Conservation (phyloP, 1,140 invertebrate genomes). For the Telenomus remus region DNA sequence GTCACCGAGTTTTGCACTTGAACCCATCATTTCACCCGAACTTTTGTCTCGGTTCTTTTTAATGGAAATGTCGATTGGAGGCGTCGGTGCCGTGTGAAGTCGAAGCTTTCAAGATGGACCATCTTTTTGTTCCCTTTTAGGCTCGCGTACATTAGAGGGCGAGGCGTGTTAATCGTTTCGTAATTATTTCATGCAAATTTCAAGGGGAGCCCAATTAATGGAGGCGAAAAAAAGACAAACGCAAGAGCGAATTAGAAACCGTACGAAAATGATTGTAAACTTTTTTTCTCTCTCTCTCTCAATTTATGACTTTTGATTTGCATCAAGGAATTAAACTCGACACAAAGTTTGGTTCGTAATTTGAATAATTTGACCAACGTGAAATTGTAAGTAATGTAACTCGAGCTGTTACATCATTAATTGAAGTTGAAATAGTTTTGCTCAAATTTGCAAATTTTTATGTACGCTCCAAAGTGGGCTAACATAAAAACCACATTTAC, state of each 20-base stretch:
- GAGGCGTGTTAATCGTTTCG: constrained; percentile 11
- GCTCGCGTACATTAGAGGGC: constrained; percentile 24
- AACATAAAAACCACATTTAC: too few relatives aligned
- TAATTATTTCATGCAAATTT: constrained; percentile 46
- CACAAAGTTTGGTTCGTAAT: not conserved
- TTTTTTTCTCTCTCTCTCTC: too few relatives aligned
- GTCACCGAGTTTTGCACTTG: constrained; percentile 56
- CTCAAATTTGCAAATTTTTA: too few relatives aligned
- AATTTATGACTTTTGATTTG: not conserved
- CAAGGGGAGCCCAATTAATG: constrained; percentile 17
- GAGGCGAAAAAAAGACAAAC: constrained; percentile 5
- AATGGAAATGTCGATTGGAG: constrained; percentile 50
- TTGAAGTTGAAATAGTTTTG: too few relatives aligned
- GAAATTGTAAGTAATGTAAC: not conserved
- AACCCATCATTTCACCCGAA: constrained; percentile 31
- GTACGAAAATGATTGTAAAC: too few relatives aligned
- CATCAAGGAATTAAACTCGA: not conserved
- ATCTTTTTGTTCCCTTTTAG: constrained; percentile 21
- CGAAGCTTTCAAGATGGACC: constrained; percentile 22
- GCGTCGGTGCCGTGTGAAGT: constrained; percentile 34
- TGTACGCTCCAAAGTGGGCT: too few relatives aligned
- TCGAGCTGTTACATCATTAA: too few relatives aligned
- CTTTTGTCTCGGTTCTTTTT: constrained; percentile 37
- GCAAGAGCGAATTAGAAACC: not conserved
- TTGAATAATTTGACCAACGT: not conserved